These are phyloP conservation scores for Ctenomys sociabilis DNA, from an alignment of 2,113 vertebrate species.

Conservation along the genomic window DNA sequence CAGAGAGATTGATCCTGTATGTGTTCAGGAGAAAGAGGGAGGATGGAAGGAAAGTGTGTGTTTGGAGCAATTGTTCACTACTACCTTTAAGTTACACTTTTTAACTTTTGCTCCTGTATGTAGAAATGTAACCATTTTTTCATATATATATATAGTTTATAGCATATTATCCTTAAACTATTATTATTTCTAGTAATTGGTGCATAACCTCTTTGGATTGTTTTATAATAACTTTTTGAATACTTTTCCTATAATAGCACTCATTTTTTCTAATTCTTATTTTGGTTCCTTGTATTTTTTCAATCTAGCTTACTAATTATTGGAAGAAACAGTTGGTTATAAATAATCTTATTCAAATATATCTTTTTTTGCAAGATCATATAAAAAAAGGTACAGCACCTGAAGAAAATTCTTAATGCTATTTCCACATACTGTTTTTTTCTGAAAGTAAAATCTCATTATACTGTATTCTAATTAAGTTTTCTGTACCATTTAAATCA, in stretches of 20 bases:
- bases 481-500: background rate
- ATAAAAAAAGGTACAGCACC: background rate
- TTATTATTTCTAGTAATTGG: background rate
- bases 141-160: background rate
- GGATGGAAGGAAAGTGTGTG: background rate
- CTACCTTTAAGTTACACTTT: conserved; percentile 58
- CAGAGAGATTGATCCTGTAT: too few species aligned
- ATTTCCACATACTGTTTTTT: background rate
- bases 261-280: conserved; percentile 19
- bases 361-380: background rate
- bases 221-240: background rate
- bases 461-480: background rate
- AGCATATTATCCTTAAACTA: background rate
- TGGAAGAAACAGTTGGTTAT: conserved; percentile 50
- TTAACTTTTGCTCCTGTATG: background rate
- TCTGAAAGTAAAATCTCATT: conserved; percentile 42
- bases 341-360: conserved; percentile 37
- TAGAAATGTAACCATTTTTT: background rate
- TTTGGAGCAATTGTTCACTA: background rate
- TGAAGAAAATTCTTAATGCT: background rate
- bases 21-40: background rate
- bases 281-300: background rate
- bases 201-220: background rate
- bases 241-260: background rate
- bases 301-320: background rate